Evolutionary conservation across 1,140 invertebrate genomes (phyloP).

Genomic region (Nebria ingens): DNA sequence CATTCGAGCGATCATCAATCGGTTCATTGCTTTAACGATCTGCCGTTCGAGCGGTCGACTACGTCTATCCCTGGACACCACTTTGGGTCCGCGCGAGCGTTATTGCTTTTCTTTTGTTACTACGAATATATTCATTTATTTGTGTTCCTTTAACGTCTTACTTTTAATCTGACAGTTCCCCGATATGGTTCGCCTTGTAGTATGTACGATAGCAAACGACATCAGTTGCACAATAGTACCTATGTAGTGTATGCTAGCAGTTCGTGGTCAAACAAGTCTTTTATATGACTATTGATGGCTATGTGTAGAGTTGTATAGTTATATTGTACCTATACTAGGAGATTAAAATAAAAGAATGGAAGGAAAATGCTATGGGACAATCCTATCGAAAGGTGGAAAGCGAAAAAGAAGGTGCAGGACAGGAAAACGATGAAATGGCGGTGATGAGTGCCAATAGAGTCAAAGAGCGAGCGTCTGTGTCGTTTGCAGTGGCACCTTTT

Average conservation of each 20-base stretch:
- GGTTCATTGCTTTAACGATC: slow-evolving; percentile 4
- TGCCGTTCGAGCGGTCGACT: background rate
- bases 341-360: too few species aligned
- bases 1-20: slow-evolving; percentile 1
- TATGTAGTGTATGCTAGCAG: too few species aligned
- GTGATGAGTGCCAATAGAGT: background rate
- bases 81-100: background rate
- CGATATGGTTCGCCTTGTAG: background rate
- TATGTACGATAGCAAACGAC: background rate
- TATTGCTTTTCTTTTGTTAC: slow-evolving; percentile 8
- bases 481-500: background rate
- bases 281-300: too few species aligned
- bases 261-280: too few species aligned
- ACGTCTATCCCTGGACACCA: slow-evolving; percentile 2
- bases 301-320: too few species aligned
- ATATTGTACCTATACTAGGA: too few species aligned
- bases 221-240: background rate
- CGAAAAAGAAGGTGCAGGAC: too few species aligned
- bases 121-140: slow-evolving; percentile 7
- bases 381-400: too few species aligned
- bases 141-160: background rate
- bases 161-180: slow-evolving; percentile 1
- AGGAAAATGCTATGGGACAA: too few species aligned
- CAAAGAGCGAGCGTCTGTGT: background rate
- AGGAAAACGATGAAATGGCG: too few species aligned